Conservation (phyloP, 2,888 invertebrate species). For the Parthenolecanium corni region DNA sequence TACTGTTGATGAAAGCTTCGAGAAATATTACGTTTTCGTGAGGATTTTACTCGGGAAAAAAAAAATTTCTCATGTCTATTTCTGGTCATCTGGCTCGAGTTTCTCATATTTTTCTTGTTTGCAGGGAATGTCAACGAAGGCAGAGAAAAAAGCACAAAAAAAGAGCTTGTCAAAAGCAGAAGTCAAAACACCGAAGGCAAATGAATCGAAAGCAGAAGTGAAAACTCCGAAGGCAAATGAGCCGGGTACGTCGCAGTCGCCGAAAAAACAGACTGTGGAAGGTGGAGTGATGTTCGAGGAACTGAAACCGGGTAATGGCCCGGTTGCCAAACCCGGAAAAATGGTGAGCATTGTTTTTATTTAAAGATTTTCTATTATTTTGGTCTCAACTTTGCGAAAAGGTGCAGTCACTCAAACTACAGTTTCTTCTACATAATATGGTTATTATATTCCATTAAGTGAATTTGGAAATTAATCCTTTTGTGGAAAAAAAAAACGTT, state of each 20-base stretch:
- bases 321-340: slow-evolving; percentile 64
- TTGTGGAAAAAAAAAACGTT: no score
- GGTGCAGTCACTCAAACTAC: no score
- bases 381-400: no score
- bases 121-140: slow-evolving; percentile 4
- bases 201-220: slow-evolving; percentile 28
- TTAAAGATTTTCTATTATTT: slow-evolving; percentile 11
- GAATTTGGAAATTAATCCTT: no score
- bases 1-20: no score
- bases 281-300: slow-evolving; percentile 79
- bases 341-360: no score
- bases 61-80: no score
- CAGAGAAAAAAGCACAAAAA: slow-evolving; percentile 10
- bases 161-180: neutral
- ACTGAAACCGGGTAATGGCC: slow-evolving; percentile 64
- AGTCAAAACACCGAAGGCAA: slow-evolving; percentile 29
- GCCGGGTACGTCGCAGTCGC: slow-evolving; percentile 19
- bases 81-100: no score
- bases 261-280: slow-evolving; percentile 41
- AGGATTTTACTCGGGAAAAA: no score
- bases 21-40: no score
- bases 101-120: neutral
- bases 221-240: slow-evolving; percentile 4
- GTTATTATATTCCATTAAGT: no score
- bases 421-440: no score